These are phyloP conservation scores for Leptopilina drosophilae DNA, from an alignment of 2,888 invertebrate genomes.

Conservation along the genomic window DNA sequence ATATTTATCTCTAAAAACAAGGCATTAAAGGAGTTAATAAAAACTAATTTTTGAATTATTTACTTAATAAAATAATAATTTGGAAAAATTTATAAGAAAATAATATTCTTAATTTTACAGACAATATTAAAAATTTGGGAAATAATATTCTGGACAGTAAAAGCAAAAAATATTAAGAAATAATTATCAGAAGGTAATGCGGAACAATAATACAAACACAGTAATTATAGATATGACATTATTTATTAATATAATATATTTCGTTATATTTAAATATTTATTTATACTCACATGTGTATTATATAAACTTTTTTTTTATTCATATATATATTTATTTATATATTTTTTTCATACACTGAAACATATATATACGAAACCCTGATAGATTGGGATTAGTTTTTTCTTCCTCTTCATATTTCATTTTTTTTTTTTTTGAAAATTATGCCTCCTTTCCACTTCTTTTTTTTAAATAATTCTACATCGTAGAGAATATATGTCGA, in stretches of 20 bases:
- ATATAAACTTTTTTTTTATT: slow-evolving; percentile 44
- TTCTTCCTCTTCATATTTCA: slow-evolving; percentile 40
- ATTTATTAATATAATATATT: slow-evolving; percentile 74
- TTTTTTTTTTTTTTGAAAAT: slow-evolving; percentile 33
- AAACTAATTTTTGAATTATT: too few species aligned
- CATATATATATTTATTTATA: slow-evolving; percentile 52
- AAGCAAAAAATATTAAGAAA: not conserved
- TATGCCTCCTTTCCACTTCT: slow-evolving; percentile 47
- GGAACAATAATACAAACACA: slow-evolving; percentile 47
- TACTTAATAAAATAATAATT: not conserved
- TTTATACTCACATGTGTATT: slow-evolving; percentile 45
- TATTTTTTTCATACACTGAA: slow-evolving; percentile 66
- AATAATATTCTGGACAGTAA: not conserved
- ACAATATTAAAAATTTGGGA: too few species aligned
- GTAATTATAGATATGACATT: slow-evolving; percentile 66
- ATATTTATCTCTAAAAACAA: too few species aligned
- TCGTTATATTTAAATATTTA: slow-evolving; percentile 66
- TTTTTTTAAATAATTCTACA: slow-evolving; percentile 48
- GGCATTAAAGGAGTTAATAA: too few species aligned
- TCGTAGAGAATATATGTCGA: slow-evolving; percentile 52
- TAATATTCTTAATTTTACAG: too few species aligned
- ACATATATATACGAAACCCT: slow-evolving; percentile 70
- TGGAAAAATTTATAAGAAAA: not conserved
- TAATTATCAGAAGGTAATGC: not conserved
- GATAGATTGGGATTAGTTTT: slow-evolving; percentile 72